Percentiles rank a stretch among this genome's conserved stretches.
phyloP scores from a whole-genome alignment of 1,140 invertebrate genomes.

The Daktulosphaira vitifoliae region DNA sequence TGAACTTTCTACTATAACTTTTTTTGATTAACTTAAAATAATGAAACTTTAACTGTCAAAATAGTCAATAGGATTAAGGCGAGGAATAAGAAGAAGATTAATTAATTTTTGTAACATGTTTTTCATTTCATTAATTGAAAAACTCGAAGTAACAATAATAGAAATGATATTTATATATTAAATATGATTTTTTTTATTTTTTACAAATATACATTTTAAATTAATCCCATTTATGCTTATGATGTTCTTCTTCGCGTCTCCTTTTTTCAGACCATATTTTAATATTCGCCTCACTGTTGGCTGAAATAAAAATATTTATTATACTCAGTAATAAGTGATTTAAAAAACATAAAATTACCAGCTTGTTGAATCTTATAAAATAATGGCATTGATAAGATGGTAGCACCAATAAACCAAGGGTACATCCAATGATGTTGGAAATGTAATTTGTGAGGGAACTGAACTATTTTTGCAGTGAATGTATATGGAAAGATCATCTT shows the following conservation, averaged over 20 bases:
- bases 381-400: constrained; percentile 51
- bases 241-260: constrained; percentile 46
- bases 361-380: constrained; percentile 55
- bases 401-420: constrained; percentile 55
- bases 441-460: constrained; percentile 66
- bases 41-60: too few relatives aligned
- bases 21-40: too few relatives aligned
- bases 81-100: too few relatives aligned
- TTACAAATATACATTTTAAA: neutral
- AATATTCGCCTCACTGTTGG: constrained; percentile 63
- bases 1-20: too few relatives aligned
- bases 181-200: constrained; percentile 21
- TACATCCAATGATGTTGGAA: constrained; percentile 61
- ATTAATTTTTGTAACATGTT: neutral
- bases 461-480: constrained; percentile 60
- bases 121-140: neutral
- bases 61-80: too few relatives aligned
- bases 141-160: constrained; percentile 20
- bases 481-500: constrained; percentile 77
- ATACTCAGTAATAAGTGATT: neutral
- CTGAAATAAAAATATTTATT: constrained; percentile 47
- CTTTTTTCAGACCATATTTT: constrained; percentile 58
- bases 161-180: constrained; percentile 11
- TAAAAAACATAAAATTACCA: constrained; percentile 6
- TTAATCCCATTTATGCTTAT: constrained; percentile 6